Conservation (phyloP, 2,113 vertebrate species). For the Motacilla alba region DNA sequence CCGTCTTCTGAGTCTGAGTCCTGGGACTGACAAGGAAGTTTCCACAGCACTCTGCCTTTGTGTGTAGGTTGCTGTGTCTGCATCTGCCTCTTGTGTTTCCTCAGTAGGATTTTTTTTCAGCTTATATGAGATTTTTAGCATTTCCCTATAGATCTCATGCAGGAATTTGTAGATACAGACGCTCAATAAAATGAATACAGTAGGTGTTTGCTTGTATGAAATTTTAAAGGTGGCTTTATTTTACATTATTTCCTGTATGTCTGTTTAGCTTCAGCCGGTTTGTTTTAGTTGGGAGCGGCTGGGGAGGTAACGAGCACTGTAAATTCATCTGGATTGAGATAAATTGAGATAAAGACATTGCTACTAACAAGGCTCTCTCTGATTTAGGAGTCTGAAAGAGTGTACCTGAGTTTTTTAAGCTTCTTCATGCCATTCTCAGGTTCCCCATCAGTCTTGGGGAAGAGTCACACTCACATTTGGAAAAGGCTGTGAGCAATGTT, state of each 20-base stretch:
- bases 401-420: not conserved
- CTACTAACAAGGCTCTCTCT: not conserved
- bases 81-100: not conserved
- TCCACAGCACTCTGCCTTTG: not conserved
- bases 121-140: not conserved
- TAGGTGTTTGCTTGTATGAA: not conserved
- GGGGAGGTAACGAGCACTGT: not conserved
- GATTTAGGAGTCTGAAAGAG: not conserved
- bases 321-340: not conserved
- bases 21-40: not conserved
- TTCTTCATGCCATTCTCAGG: fast-evolving
- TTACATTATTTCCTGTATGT: not conserved
- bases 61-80: not conserved
- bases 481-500: not conserved
- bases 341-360: not conserved
- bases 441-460: not conserved
- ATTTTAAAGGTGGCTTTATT: not conserved
- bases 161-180: not conserved
- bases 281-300: not conserved
- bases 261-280: not conserved
- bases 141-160: not conserved
- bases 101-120: not conserved
- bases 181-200: not conserved
- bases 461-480: not conserved
- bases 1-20: not conserved